Evolutionary conservation across 2,113 vertebrate genomes (phyloP), one percentile per base, ranked within the genome.

Genomic region (Ameiurus melas): DNA sequence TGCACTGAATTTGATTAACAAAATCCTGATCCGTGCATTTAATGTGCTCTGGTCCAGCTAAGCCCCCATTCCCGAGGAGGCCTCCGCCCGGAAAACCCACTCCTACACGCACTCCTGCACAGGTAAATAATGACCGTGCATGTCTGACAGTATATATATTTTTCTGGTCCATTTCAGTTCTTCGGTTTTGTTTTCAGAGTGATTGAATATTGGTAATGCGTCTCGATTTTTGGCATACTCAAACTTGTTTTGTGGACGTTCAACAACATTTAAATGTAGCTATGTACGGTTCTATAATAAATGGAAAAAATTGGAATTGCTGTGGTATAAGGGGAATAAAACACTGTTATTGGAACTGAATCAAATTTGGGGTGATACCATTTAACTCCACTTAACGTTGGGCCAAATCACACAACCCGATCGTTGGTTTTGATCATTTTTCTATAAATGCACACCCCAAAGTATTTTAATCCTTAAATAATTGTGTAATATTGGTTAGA

Each of bases 31-130:
- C 55, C 5, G 20, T 16, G 22, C 13, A 5, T 55, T 57, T 84
- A 51, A 33, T 39, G 66, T 80, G 30, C 27, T 80, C 62, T 85
- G 87, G 75, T 88, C 75, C 87, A 57, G 47, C 60, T 53, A 88
- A 80, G 51, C 83, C 73, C 9, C 73, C 30, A 12, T 47, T 30
- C 10, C 83, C 43, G 30, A 85, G 51, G 36, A 88, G 62, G 27
- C 83, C 71, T n/a, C 83, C 73, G 70, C 47, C 58, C 1, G 43
- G 36, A 36, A 39, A n/a, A 5, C 27, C 30, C 68, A 43, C 80
- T 73, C 39, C 66, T 57, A 8, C 25, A 73, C 55, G 73, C 27
- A 30, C 77, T 55, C 73, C 75, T 62, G 12, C 68, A 57, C 58
- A 84, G 87, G 87, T 88, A 85, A 78, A 36, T 60, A 33, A 58